Percentiles rank a stretch among this genome's conserved stretches.
These are phyloP conservation scores for Eulacestoma nigropectus DNA, from an alignment of 2,113 vertebrate species.

Conservation along the genomic window DNA sequence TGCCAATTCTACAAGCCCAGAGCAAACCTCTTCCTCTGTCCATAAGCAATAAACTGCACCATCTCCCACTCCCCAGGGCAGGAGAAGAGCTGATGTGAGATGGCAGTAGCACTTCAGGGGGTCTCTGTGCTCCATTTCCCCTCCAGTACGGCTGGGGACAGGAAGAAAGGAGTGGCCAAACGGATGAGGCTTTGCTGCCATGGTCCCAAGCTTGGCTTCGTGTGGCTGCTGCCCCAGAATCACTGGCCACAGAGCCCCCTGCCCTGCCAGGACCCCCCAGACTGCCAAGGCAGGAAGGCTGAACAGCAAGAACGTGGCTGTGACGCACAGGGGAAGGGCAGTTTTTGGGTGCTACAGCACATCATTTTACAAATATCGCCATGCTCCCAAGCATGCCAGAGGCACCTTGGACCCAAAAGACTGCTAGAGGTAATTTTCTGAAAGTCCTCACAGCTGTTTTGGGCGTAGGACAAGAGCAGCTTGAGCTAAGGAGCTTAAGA, in stretches of 20 bases:
- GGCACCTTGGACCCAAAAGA: background rate
- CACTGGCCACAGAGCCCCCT: background rate
- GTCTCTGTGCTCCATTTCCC: background rate
- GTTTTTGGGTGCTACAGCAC: background rate
- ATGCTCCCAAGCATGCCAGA: background rate
- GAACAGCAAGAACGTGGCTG: background rate
- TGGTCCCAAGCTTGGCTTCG: background rate
- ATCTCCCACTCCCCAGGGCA: background rate
- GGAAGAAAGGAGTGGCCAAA: background rate
- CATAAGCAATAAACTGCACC: background rate
- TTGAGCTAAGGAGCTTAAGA: background rate
- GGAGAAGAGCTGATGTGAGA: fast-evolving
- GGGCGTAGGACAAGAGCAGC: background rate
- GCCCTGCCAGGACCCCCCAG: fast-evolving
- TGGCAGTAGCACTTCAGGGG: background rate
- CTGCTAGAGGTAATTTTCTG: background rate
- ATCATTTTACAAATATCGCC: fast-evolving
- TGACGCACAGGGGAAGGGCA: background rate
- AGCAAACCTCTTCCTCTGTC: background rate
- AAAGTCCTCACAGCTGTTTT: background rate
- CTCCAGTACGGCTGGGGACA: background rate
- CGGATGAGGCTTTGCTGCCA: background rate
- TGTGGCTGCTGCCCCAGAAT: background rate
- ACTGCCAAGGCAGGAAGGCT: background rate
- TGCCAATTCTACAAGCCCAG: background rate